phyloP scores from a whole-genome alignment of 2,888 invertebrate genomes.

The Glyphotaelius pellucidus region DNA sequence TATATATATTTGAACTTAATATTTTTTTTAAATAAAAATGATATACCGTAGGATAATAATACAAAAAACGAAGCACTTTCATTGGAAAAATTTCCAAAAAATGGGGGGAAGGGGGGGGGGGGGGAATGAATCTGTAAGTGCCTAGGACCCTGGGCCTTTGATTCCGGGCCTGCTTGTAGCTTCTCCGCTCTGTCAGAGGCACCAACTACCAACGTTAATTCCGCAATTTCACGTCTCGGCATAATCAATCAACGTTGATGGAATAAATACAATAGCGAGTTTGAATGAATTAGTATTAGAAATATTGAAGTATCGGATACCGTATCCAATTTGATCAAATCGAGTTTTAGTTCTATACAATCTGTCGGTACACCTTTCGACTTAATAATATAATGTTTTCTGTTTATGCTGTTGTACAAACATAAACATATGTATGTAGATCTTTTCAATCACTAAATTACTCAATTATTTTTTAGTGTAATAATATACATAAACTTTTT shows the following conservation, averaged over 20 bases:
- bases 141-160: no score
- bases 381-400: background rate
- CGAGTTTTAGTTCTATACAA: background rate
- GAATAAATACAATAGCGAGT: background rate
- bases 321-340: background rate
- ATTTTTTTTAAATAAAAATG: no score
- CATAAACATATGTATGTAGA: background rate
- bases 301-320: background rate
- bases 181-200: background rate
- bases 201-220: slow-evolving; percentile 2
- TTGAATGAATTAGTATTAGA: background rate
- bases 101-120: no score
- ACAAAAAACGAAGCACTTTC: no score
- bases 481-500: no score
- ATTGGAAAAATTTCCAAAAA: no score
- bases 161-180: background rate
- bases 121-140: no score
- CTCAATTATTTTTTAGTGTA: no score
- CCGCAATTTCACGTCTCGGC: slow-evolving; percentile 5
- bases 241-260: slow-evolving; percentile 6
- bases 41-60: no score
- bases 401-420: background rate
- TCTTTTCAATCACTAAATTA: no score
- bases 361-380: background rate
- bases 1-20: no score